Conservation (phyloP, 1,140 invertebrate genomes). For the Neodiprion virginianus region DNA sequence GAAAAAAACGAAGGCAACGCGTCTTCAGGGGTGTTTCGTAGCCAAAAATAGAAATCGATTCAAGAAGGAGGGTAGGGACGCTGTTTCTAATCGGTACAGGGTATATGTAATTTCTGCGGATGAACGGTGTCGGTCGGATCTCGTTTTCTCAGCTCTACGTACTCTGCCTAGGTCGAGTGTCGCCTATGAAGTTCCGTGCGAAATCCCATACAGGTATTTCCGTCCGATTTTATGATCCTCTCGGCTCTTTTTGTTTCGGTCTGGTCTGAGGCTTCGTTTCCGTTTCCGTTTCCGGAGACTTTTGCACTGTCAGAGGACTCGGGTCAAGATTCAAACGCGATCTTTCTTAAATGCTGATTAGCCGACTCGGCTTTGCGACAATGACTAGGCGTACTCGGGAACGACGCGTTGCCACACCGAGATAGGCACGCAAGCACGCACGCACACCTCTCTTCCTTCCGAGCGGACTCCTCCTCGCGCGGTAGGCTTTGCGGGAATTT, state of each 20-base stretch:
- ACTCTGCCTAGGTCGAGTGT: not conserved
- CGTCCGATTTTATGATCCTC: not conserved
- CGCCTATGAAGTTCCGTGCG: not conserved
- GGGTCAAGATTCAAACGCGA: not conserved
- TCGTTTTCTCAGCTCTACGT: not conserved
- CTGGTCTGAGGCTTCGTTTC: not conserved
- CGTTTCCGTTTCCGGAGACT: not conserved
- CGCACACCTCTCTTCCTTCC: not conserved
- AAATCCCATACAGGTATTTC: not conserved
- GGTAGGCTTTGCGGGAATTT: slow-evolving; percentile 7
- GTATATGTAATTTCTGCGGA: not conserved
- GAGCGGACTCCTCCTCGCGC: not conserved
- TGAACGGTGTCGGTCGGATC: not conserved
- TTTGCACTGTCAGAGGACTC: not conserved
- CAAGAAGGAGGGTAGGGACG: no score
- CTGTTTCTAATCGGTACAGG: no score
- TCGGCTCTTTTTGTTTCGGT: not conserved
- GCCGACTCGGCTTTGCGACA: not conserved
- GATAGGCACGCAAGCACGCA: not conserved
- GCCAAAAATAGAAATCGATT: no score
- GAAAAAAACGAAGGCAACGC: no score
- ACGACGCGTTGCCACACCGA: not conserved
- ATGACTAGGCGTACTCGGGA: not conserved
- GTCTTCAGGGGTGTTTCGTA: no score
- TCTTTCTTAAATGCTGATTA: not conserved